phyloP scores from a whole-genome alignment of 1,140 invertebrate genomes.

The Neodiprion virginianus region DNA sequence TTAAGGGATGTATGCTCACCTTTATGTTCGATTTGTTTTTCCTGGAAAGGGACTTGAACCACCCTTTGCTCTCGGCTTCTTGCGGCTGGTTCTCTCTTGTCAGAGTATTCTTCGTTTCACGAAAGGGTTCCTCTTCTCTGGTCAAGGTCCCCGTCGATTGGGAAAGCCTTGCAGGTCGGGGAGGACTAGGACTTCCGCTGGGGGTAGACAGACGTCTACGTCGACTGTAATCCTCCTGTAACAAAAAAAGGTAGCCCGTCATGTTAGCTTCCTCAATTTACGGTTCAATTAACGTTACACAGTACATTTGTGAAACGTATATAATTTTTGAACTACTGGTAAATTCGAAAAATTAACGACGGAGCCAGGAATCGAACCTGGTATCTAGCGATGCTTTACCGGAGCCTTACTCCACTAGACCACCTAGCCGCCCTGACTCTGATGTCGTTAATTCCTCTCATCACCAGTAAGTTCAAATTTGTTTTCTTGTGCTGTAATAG shows the following conservation, averaged over 20 bases:
- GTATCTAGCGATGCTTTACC: no score
- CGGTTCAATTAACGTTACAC: no score
- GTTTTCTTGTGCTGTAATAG: no score
- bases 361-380: no score
- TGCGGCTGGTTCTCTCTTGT: slow-evolving; percentile 50
- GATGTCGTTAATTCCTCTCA: no score
- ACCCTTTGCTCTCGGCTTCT: slow-evolving; percentile 60
- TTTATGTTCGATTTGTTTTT: slow-evolving; percentile 64
- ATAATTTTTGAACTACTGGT: no score
- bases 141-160: slow-evolving; percentile 56
- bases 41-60: slow-evolving; percentile 73
- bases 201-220: slow-evolving; percentile 75
- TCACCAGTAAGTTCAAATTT: no score
- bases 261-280: no score
- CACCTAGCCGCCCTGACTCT: no score
- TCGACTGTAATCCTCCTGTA: slow-evolving; percentile 69
- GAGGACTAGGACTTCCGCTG: slow-evolving; percentile 71
- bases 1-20: slow-evolving; percentile 44
- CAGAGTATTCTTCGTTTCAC: slow-evolving; percentile 48
- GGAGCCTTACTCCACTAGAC: no score
- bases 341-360: no score
- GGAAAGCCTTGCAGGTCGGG: slow-evolving; percentile 51
- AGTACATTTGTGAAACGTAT: no score
- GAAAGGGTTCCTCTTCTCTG: slow-evolving; percentile 51
- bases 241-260: slow-evolving; percentile 19